phyloP scores from a whole-genome alignment of 2,113 vertebrate species.

The Gobio gobio region DNA sequence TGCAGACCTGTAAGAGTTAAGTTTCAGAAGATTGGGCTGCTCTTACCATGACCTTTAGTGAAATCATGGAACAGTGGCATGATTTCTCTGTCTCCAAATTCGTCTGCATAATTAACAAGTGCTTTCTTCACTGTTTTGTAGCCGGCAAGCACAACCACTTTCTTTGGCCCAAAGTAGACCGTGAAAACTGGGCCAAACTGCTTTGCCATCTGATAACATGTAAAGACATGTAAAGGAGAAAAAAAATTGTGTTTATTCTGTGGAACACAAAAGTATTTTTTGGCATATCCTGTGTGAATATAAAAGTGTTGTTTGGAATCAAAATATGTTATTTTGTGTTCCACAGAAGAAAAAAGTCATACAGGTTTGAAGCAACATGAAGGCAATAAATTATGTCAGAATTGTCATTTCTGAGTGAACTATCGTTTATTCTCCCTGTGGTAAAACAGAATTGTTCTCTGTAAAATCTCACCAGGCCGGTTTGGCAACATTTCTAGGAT shows the following conservation, averaged over 20 bases:
- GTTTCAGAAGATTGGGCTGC: neutral
- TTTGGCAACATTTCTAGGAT: neutral
- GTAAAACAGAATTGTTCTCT: neutral
- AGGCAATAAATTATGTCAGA: neutral
- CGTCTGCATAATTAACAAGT: slow-evolving; percentile 75
- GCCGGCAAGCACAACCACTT: slow-evolving; percentile 79
- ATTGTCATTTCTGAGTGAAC: neutral
- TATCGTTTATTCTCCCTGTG: rapidly evolving
- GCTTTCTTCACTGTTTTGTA: slow-evolving; percentile 82
- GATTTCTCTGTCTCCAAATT: slow-evolving; percentile 79
- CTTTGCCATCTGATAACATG: slow-evolving; percentile 77
- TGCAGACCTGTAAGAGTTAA: neutral
- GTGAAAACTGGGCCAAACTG: slow-evolving; percentile 81
- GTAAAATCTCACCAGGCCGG: neutral
- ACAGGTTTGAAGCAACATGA: no score
- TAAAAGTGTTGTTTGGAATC: neutral
- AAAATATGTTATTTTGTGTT: neutral
- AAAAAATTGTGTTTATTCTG: neutral
- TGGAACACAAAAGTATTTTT: neutral
- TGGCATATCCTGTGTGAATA: no score
- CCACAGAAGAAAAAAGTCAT: neutral
- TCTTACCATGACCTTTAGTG: slow-evolving; percentile 73
- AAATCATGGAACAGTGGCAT: slow-evolving; percentile 72
- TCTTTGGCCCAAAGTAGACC: slow-evolving; percentile 78
- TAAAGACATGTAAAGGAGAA: neutral